Evolutionary conservation across 2,888 invertebrate genomes (phyloP).

Genomic region (Apotomis capreana): DNA sequence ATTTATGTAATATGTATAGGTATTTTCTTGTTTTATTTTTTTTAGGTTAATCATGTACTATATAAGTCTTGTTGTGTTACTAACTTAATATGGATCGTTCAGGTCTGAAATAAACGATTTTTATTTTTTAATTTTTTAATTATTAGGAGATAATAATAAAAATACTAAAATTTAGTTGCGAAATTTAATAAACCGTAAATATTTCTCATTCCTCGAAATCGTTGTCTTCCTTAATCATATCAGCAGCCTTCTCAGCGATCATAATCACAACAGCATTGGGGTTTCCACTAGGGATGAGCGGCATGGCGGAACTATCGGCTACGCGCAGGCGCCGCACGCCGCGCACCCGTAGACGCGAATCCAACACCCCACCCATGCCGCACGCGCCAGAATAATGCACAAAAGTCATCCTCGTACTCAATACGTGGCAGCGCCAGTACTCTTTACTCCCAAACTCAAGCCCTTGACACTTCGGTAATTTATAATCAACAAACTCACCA

Average conservation of each 20-base stretch:
- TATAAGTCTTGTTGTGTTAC: too few relatives aligned
- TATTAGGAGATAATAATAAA: too few relatives aligned
- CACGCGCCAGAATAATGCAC: slow-evolving; percentile 88
- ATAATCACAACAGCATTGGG: slow-evolving; percentile 76
- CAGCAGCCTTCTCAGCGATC: slow-evolving; percentile 36
- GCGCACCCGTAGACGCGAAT: slow-evolving; percentile 74
- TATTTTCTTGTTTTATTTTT: too few relatives aligned
- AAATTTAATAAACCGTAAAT: too few relatives aligned
- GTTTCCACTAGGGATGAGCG: slow-evolving; percentile 79
- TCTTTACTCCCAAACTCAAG: slow-evolving; percentile 70
- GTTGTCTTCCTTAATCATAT: slow-evolving; percentile 36
- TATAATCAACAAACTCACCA: slow-evolving; percentile 52
- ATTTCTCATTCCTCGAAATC: too few relatives aligned
- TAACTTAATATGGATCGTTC: too few relatives aligned
- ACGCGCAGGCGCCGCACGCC: slow-evolving; percentile 51
- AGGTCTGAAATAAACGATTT: too few relatives aligned
- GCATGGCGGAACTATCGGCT: slow-evolving; percentile 69
- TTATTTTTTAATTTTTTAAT: too few relatives aligned
- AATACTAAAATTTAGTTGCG: too few relatives aligned
- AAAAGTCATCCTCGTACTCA: slow-evolving; percentile 86
- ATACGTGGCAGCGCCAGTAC: slow-evolving; percentile 86
- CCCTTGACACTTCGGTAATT: slow-evolving; percentile 48
- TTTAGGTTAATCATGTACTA: too few relatives aligned
- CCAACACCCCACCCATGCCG: slow-evolving; percentile 90
- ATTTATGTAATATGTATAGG: too few relatives aligned